Conservation (phyloP, 2,888 invertebrate genomes). For the Oscheius sp. region DNA sequence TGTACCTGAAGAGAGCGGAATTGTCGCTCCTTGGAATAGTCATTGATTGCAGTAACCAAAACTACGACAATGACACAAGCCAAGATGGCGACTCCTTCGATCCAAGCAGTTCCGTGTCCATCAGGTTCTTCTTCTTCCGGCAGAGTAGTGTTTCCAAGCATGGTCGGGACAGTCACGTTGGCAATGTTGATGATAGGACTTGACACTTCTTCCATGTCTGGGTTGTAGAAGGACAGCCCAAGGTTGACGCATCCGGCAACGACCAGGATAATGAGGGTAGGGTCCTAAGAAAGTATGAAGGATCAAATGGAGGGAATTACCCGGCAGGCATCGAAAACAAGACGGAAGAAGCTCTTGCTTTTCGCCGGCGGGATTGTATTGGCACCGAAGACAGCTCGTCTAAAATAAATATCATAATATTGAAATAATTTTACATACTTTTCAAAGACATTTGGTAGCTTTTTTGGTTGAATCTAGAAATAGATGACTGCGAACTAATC, state of each 20-base stretch:
- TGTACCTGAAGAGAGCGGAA: slow-evolving; percentile 73
- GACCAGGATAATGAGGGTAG: slow-evolving; percentile 71
- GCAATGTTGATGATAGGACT: slow-evolving; percentile 27
- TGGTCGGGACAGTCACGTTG: slow-evolving; percentile 39
- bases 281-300: slow-evolving; percentile 62
- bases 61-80: slow-evolving; percentile 77
- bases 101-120: slow-evolving; percentile 77
- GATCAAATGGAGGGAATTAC: slow-evolving; percentile 38
- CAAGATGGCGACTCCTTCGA: slow-evolving; percentile 77
- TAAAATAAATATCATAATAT: neutral
- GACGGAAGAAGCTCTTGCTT: slow-evolving; percentile 65
- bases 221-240: slow-evolving; percentile 71
- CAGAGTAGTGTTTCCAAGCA: slow-evolving; percentile 24
- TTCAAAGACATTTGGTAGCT: too few species aligned
- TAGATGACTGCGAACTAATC: too few species aligned
- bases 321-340: slow-evolving; percentile 65
- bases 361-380: slow-evolving; percentile 69
- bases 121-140: slow-evolving; percentile 43
- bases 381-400: slow-evolving; percentile 64
- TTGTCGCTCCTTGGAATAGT: slow-evolving; percentile 77
- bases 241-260: slow-evolving; percentile 70
- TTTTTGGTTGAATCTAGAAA: too few species aligned
- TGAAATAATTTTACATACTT: too few species aligned
- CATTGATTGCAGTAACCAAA: slow-evolving; percentile 78
- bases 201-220: slow-evolving; percentile 43